These are phyloP conservation scores for Mechanitis mazaeus DNA, from an alignment of 2,888 invertebrate genomes.

Conservation along the genomic window DNA sequence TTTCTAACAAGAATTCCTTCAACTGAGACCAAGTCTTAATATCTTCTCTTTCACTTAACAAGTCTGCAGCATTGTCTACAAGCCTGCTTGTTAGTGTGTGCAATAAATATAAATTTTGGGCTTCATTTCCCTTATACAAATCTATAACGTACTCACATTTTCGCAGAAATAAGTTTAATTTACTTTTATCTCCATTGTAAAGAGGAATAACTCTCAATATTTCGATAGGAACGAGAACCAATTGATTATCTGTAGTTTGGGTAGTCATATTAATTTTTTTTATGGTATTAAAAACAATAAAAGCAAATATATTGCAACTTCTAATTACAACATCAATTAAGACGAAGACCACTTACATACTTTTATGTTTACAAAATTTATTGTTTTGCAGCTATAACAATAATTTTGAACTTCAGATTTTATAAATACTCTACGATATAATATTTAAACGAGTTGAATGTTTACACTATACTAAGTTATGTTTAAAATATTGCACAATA, in stretches of 20 bases:
- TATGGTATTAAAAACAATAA: background rate
- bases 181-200: constrained; percentile 10
- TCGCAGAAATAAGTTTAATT: constrained; percentile 8
- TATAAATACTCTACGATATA: too few species aligned
- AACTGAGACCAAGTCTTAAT: constrained; percentile 3
- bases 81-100: constrained; percentile 6
- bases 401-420: too few species aligned
- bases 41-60: constrained; percentile 5
- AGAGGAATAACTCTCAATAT: constrained; percentile 12
- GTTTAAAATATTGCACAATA: too few species aligned
- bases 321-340: too few species aligned
- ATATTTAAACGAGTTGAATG: too few species aligned
- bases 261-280: background rate
- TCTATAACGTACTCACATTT: constrained; percentile 14
- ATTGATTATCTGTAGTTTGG: background rate
- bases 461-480: too few species aligned
- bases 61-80: constrained; percentile 6
- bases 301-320: too few species aligned
- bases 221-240: constrained; percentile 2
- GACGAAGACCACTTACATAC: too few species aligned
- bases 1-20: background rate
- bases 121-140: constrained; percentile 11
- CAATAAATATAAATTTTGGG: constrained; percentile 9
- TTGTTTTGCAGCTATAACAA: too few species aligned
- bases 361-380: too few species aligned